Evolutionary conservation across 2,113 vertebrate genomes (phyloP).

Genomic region (Syrmaticus mikado): DNA sequence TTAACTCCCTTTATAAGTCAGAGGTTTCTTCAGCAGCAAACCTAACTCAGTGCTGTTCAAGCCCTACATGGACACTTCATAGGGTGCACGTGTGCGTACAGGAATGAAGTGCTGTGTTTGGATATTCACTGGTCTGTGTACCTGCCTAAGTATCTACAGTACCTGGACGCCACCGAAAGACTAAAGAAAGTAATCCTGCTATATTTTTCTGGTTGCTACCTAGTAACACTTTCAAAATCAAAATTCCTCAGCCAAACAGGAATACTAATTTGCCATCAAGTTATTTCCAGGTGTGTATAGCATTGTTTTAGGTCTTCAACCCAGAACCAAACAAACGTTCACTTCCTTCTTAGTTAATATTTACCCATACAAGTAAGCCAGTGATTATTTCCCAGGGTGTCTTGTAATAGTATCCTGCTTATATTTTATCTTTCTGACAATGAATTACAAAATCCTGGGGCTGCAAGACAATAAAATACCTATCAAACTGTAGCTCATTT

Average conservation of each 20-base stretch:
- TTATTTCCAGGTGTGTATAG: background rate
- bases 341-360: conserved; percentile 20
- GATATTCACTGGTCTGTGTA: background rate
- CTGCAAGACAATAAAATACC: background rate
- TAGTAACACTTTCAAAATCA: background rate
- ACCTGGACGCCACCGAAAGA: background rate
- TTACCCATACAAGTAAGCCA: background rate
- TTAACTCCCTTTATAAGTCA: background rate
- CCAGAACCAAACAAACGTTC: conserved; percentile 32
- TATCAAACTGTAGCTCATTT: background rate
- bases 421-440: conserved; percentile 7
- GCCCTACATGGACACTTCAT: background rate
- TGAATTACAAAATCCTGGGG: background rate
- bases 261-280: background rate
- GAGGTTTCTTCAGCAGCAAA: background rate
- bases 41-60: background rate
- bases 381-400: background rate
- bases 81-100: background rate
- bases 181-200: background rate
- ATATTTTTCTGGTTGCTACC: background rate
- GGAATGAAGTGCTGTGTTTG: background rate
- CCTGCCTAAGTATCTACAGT: background rate
- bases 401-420: background rate
- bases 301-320: conserved; percentile 26
- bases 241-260: background rate